Base-by-base conservation (phyloP, 2,797 vertebrate genomes). In the Darevskia mixta region DNA sequence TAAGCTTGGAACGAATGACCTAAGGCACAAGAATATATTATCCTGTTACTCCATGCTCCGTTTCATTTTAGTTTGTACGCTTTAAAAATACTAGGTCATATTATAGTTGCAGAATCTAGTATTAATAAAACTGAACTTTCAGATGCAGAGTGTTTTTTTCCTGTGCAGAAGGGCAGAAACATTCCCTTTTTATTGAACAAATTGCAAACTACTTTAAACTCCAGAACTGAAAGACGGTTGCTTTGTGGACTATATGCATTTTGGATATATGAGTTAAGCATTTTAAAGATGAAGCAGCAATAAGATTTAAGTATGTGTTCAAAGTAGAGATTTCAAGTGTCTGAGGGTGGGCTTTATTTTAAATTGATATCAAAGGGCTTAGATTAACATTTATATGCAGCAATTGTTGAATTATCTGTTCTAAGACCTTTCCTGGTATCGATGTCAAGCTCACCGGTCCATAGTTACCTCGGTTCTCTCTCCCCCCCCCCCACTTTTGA, bases 1-100 rank as follows among this genome's bases (percentile, higher is more conserved):
- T 93, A 95, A 92, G 90, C 81, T 82, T 89, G 91, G 90, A 92
- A 90, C 85, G 92, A 82, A 93, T 94, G 94, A 90, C 92, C 92
- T 38, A 32, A 91, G 93, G 92, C 93, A 49, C 89, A 86, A 91
- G 92, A 93, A 64, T 64, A 92, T 93, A 85, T 87, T 69, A 91
- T 64, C 86, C 81, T 49, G 0, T 91, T 94, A 84, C 87, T 94
- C 7, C 78, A 73, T 80, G 79, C 79, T 89, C 75, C n/a, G 89
- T 95, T 94, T 93, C 66, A 77, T 89, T 93, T 91, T 79, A 90
- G 83, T 84, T 86, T 83, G 90, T 83, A 94, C 93, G 89, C 94
- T 93, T 91, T 75, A 93, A 90, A 82, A 87, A 91, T 91, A 82
- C 88, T 92, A 87, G 87, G 84, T 94, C 87, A 91, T 23, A 18